Base-by-base conservation (phyloP, 2,888 invertebrate species). In the Dryococelus australis region DNA sequence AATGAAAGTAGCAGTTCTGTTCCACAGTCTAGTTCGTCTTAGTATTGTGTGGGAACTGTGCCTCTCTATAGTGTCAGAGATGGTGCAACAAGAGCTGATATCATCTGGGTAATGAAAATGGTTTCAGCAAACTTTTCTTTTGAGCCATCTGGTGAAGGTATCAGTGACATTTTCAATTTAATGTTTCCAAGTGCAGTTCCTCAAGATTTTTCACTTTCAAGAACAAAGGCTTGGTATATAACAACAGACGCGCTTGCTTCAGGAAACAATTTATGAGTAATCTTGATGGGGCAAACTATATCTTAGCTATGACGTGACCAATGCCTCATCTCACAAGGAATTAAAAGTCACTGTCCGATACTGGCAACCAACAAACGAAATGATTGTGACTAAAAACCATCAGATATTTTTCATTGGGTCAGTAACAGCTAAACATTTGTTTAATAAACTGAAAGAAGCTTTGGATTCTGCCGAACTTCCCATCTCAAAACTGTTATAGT, bases 171-270 rank as follows among this genome's bases (percentile, higher is more conserved):
- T 79, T 79, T 79, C 13, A 79, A 79, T 3, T 8, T 79, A 12
- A 79, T 79, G 79, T 79, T 79, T 8, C 79, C 79, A 79, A 79
- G 20, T 79, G n/a, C 79, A 79, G 47, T 47, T 47, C 47, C 79
- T 8, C 79, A 79, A 79, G n/a, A 79, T 27, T n/a, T 79, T 79
- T 79, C 79, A 12, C 79, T 79, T 27, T 79, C 5, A 3, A 24
- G 0, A 2, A 79, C 79, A 79, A 79, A 79, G n/a, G 79, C 6
- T 26, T 27, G 27, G n/a, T 79, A 79, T 24, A n/a, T 79, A 79
- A 79, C 79, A 24, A 3, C 9, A 20, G 13, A 79, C 20, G 79
- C 9, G 1, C n/a, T 79, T n/a, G 79, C 79, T 79, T 79, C 13
- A 79, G 79, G 27, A 79, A 79, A 79, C 79, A 79, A 27, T 79